phyloP scores from a whole-genome alignment of 2,888 invertebrate genomes.

The Apamea crenata region DNA sequence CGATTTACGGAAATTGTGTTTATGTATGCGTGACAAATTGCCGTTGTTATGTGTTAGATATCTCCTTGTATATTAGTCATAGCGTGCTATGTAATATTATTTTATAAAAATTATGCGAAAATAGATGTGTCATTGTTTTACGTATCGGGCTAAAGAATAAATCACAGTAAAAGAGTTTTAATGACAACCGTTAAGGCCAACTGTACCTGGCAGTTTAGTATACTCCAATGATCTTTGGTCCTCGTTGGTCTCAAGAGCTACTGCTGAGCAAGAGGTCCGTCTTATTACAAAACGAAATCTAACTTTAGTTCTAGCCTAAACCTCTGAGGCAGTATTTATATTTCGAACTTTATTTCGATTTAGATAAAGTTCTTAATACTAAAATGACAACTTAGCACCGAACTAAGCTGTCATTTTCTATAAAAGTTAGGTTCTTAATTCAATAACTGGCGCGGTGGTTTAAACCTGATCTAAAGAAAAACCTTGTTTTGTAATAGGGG shows the following conservation, averaged over 20 bases:
- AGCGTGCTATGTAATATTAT: not conserved
- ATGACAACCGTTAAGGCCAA: not conserved
- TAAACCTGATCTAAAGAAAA: no score
- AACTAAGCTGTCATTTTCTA: no score
- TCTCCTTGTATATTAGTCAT: conserved; percentile 5
- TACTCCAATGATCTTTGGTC: not conserved
- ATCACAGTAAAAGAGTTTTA: not conserved
- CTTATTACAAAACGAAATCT: no score
- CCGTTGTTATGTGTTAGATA: not conserved
- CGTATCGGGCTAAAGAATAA: not conserved
- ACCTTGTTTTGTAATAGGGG: no score
- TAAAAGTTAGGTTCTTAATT: no score
- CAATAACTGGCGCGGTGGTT: no score
- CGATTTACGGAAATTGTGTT: conserved; percentile 13
- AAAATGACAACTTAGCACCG: no score
- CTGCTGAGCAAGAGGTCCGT: no score
- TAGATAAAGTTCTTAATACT: no score
- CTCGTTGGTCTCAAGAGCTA: not conserved
- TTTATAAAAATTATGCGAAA: not conserved
- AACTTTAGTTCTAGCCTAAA: no score
- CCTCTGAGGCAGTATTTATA: no score
- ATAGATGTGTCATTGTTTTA: not conserved
- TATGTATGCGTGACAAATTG: conserved; percentile 30
- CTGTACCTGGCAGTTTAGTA: not conserved
- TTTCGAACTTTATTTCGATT: no score